Percentiles rank a stretch among this genome's conserved stretches.
phyloP scores from a whole-genome alignment of 2,888 invertebrate genomes.

The Neria commutata region DNA sequence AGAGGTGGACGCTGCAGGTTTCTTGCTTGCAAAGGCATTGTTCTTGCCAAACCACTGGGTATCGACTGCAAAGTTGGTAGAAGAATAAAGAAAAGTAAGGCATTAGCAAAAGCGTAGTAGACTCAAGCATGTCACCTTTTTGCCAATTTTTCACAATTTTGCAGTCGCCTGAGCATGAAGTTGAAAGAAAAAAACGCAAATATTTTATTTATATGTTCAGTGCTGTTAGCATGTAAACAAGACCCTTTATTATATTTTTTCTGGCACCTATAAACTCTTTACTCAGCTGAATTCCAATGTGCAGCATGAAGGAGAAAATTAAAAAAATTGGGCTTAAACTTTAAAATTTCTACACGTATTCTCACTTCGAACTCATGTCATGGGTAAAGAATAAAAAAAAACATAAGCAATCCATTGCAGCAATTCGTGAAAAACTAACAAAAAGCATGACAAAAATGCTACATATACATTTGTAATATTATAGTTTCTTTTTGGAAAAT shows the following conservation, averaged over 20 bases:
- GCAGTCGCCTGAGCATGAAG: slow-evolving; percentile 21
- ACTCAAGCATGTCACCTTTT: slow-evolving; percentile 1
- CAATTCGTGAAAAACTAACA: slow-evolving; percentile 42
- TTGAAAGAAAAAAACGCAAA: background rate
- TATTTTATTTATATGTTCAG: background rate
- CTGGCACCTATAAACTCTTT: no score
- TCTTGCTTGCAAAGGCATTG: slow-evolving; percentile 21
- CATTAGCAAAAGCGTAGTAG: slow-evolving; percentile 11
- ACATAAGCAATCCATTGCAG: slow-evolving; percentile 34
- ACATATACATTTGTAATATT: no score
- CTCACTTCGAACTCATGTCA: no score
- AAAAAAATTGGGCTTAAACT: background rate
- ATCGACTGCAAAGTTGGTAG: slow-evolving; percentile 36
- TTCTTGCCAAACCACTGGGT: slow-evolving; percentile 31
- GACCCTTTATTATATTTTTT: background rate
- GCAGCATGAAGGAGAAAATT: no score
- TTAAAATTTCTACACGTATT: background rate
- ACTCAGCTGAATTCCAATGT: no score
- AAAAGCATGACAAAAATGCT: slow-evolving; percentile 17
- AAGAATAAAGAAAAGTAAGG: background rate
- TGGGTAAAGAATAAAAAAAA: background rate
- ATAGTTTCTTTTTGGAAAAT: no score
- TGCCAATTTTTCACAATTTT: slow-evolving; percentile 33
- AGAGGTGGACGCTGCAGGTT: slow-evolving; percentile 5
- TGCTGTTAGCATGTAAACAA: background rate